phyloP scores from a whole-genome alignment of 2,888 invertebrate species.

The Ischnura elegans region DNA sequence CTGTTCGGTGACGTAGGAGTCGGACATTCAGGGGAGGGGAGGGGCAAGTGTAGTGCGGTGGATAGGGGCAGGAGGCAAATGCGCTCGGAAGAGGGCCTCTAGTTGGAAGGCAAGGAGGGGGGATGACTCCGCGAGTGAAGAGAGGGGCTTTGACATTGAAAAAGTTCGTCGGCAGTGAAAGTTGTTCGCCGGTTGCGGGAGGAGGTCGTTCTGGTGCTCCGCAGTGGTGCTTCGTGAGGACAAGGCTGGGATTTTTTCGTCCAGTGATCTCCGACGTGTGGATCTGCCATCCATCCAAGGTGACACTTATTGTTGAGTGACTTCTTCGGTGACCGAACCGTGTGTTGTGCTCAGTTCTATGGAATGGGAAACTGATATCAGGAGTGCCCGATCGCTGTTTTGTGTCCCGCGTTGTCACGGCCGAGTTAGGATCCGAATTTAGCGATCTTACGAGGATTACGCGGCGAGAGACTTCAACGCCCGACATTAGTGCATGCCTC shows the following conservation, averaged over 20 bases:
- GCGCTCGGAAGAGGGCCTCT: neutral
- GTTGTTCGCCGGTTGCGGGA: constrained; percentile 59
- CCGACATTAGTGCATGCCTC: neutral
- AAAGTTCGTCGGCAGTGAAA: constrained; percentile 68
- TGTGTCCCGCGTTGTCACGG: neutral
- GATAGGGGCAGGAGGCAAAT: neutral
- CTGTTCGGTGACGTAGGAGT: constrained; percentile 58
- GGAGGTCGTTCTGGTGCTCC: constrained; percentile 18
- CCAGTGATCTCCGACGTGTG: neutral
- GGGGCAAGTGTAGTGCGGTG: neutral
- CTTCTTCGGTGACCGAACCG: neutral
- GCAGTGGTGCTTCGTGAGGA: constrained; percentile 28
- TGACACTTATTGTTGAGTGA: neutral
- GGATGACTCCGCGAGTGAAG: neutral
- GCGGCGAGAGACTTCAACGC: constrained; percentile 16
- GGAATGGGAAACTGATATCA: neutral
- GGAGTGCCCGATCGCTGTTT: neutral
- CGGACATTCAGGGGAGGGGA: neutral
- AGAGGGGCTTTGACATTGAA: constrained; percentile 67
- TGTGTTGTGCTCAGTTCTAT: neutral
- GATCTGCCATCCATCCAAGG: neutral
- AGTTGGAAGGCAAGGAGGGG: neutral
- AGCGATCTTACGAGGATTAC: neutral
- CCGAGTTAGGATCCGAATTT: neutral
- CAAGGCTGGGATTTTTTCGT: constrained; percentile 14